Evolutionary conservation across 64 coral and sea anemone genomes (phyloP), one percentile per base, ranked within the genome.

Genomic region (Stichodactyla helianthus): DNA sequence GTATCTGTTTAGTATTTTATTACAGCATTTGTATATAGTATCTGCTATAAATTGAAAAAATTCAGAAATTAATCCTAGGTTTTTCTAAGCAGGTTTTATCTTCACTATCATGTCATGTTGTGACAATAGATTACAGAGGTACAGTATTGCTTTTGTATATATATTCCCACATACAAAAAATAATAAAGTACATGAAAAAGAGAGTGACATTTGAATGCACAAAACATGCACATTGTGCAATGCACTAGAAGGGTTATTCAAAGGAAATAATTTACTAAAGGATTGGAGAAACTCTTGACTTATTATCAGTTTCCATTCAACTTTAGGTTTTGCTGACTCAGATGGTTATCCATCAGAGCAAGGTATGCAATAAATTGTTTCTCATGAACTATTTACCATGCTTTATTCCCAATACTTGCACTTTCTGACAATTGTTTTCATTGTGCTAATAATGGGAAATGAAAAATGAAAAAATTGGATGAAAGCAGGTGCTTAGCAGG

Each of bases 251-350:
- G 35, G 35, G 35, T 44, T 3, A 44, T 44, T 44, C 35, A 44
- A 44, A 44, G 28, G 28, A 31, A 31, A 31, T 31, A 31, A 44
- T 44, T 44, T 44, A 44, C 35, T 44, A 44, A 44, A 44, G 35
- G 35, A 44, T 44, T 44, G 35, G 35, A 44, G 56, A 59, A 59
- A 59, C 10, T 59, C 2, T 59, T 10, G 51, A 20, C 80, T 10
- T 1, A 44, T 44, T 44, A 2, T 44, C 35, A 31, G 52, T 86
- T 86, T 20, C 10, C 71, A 71, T 56, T 64, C 6, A 9, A 54
- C 52, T 11, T 52, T 18, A 93, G 92, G 92, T 51, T 93, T 93
- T 89, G 92, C 60, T 25, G 92, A 93, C 65, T 93, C 92, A 82
- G 87, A 89, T 51, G 92, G 92, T 11, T 62, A 55, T 28, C 92